Conservation (phyloP, 92 coral and sea anemone species). For the Phenganax stokvisi region DNA sequence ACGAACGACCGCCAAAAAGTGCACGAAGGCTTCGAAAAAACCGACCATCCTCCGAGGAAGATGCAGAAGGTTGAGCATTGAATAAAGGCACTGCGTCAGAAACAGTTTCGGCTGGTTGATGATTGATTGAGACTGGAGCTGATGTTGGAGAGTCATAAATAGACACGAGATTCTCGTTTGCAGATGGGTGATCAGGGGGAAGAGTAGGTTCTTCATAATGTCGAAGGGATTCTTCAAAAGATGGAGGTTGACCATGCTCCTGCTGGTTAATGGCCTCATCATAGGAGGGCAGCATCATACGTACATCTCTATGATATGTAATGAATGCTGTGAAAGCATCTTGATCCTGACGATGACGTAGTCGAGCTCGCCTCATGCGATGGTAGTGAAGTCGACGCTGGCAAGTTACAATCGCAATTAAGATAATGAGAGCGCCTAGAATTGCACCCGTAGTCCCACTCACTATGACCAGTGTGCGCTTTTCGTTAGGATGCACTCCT, state of each 20-base stretch:
- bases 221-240: constrained; percentile 27
- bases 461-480: constrained; percentile 85
- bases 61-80: neutral
- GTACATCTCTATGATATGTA: constrained; percentile 75
- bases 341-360: constrained; percentile 77
- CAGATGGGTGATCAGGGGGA: constrained; percentile 8
- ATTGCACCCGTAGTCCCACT: constrained; percentile 93
- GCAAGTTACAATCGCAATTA: constrained; percentile 67
- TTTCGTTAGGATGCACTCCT: constrained; percentile 37
- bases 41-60: constrained; percentile 14
- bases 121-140: neutral
- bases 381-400: constrained; percentile 81
- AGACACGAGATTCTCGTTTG: neutral
- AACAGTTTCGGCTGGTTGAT: neutral
- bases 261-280: constrained; percentile 91
- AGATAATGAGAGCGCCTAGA: constrained; percentile 76
- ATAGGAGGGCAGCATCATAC: constrained; percentile 82
- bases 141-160: neutral
- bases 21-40: constrained; percentile 26
- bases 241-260: constrained; percentile 72
- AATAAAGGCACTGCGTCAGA: neutral
- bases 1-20: constrained; percentile 25
- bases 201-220: constrained; percentile 4
- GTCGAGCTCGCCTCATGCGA: constrained; percentile 48
- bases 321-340: constrained; percentile 80